Conservation (phyloP, 2,797 vertebrate genomes). For the Halcyon smyrnensis region DNA sequence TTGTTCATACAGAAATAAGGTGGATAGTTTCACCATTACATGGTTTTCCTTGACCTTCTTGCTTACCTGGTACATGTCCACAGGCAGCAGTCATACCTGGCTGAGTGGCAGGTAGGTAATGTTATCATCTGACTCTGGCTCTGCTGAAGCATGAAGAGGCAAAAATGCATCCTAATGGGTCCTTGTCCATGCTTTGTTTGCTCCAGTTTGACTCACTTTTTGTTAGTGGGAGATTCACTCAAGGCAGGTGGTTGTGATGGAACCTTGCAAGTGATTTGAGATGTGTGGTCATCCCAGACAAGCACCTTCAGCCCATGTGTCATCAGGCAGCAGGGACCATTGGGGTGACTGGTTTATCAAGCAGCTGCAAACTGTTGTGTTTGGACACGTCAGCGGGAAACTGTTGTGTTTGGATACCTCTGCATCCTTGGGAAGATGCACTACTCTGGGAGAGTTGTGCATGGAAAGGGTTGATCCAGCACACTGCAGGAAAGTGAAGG, state of each 20-base stretch:
- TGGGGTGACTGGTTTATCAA: not conserved
- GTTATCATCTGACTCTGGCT: not conserved
- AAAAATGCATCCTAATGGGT: not conserved
- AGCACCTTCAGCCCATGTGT: not conserved
- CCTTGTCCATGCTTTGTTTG: not conserved
- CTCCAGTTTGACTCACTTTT: not conserved
- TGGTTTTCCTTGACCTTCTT: not conserved
- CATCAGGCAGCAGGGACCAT: not conserved
- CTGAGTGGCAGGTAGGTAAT: not conserved
- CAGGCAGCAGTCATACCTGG: not conserved
- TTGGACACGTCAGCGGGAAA: not conserved
- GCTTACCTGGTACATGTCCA: not conserved
- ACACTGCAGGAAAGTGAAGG: not conserved
- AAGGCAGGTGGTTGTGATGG: fast-evolving
- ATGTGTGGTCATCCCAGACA: fast-evolving
- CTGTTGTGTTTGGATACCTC: not conserved
- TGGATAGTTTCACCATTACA: not conserved
- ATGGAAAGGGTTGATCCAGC: not conserved
- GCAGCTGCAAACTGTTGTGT: not conserved
- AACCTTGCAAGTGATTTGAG: not conserved
- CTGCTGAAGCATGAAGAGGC: not conserved
- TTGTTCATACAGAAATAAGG: not conserved
- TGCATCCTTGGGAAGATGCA: not conserved
- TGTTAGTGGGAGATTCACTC: not conserved
- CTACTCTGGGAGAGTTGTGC: fast-evolving